phyloP scores from a whole-genome alignment of 2,888 invertebrate genomes.

The Silvanus unidentatus region DNA sequence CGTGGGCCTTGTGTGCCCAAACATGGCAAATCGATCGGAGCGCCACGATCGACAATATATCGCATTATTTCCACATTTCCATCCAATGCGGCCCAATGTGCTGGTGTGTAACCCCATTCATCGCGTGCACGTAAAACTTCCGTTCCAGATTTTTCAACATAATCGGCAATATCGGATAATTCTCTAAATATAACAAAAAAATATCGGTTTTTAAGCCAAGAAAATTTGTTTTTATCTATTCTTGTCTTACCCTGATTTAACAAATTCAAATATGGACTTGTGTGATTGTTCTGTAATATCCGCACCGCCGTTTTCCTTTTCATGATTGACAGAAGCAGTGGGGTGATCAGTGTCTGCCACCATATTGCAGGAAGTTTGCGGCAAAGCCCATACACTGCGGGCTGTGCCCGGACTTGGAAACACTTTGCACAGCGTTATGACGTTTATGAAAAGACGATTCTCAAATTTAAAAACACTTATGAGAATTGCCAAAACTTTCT shows the following conservation, averaged over 20 bases:
- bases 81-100: conserved; percentile 87
- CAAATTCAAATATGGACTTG: conserved; percentile 73
- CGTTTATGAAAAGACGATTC: too few species aligned
- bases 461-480: too few species aligned
- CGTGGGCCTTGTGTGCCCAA: conserved; percentile 83
- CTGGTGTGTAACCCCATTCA: conserved; percentile 89
- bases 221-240: too few species aligned
- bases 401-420: conserved; percentile 85
- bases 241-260: conserved; percentile 67
- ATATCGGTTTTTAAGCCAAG: too few species aligned
- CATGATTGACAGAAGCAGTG: conserved; percentile 44
- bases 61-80: conserved; percentile 87
- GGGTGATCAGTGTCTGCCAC: conserved; percentile 61
- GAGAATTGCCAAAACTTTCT: too few species aligned
- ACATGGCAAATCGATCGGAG: conserved; percentile 80
- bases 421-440: conserved; percentile 51
- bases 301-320: conserved; percentile 49
- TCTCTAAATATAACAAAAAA: conserved; percentile 52
- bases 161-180: conserved; percentile 73
- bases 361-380: conserved; percentile 75
- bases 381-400: conserved; percentile 83
- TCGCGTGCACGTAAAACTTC: conserved; percentile 75
- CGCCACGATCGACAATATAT: conserved; percentile 75
- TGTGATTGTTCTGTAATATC: conserved; percentile 51
- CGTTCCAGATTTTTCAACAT: conserved; percentile 75